phyloP scores from a whole-genome alignment of 2,888 invertebrate genomes.

The Drosophila mayaguana region DNA sequence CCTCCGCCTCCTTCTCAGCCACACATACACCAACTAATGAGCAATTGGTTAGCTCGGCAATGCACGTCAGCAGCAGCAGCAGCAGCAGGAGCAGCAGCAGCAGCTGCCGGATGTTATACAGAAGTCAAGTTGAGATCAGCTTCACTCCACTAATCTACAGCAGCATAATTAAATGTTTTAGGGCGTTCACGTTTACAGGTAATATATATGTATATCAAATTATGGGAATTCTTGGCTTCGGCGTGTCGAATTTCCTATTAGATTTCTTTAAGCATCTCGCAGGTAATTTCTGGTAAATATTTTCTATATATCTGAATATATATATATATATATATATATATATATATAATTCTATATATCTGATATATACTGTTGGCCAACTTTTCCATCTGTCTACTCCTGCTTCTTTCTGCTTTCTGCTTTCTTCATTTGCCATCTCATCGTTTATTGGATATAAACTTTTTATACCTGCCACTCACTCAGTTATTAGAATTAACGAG shows the following conservation, averaged over 20 bases:
- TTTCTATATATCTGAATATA: too few species aligned
- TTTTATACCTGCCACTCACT: neutral
- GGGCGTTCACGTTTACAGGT: slow-evolving; percentile 1
- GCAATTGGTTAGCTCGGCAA: slow-evolving; percentile 57
- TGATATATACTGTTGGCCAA: too few species aligned
- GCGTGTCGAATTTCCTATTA: neutral
- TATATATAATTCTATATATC: too few species aligned
- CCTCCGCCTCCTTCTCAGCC: neutral
- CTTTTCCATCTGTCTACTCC: neutral
- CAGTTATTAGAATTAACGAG: slow-evolving; percentile 1
- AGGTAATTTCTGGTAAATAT: too few species aligned
- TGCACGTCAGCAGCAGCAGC: slow-evolving; percentile 42
- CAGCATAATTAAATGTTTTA: slow-evolving; percentile 33
- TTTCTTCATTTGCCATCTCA: neutral
- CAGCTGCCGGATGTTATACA: slow-evolving; percentile 29
- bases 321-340: too few species aligned
- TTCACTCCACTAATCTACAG: slow-evolving; percentile 54
- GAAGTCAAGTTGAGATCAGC: slow-evolving; percentile 24
- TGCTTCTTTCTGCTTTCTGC: neutral
- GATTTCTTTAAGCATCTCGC: neutral
- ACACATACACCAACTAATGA: slow-evolving; percentile 61
- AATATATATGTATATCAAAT: neutral
- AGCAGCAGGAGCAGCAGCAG: slow-evolving; percentile 28
- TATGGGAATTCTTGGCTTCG: neutral
- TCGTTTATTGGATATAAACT: neutral